These are phyloP conservation scores for Phrynocephalus vlangalii DNA, from an alignment of 2,797 vertebrate species.

Conservation along the genomic window DNA sequence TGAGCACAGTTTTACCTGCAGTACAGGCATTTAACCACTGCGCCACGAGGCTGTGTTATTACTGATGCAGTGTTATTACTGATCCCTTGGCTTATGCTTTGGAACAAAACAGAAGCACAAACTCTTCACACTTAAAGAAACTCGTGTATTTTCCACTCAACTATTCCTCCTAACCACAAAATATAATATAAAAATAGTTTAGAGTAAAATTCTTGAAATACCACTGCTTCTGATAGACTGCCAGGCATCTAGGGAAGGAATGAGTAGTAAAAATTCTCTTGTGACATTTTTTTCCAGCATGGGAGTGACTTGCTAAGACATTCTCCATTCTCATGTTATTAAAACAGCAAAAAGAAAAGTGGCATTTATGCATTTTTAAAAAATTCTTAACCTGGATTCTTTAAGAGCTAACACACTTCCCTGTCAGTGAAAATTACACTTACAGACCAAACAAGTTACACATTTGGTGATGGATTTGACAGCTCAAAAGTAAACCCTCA, in stretches of 20 bases:
- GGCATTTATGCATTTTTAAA: not conserved
- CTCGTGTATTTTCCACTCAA: not conserved
- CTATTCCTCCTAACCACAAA: not conserved
- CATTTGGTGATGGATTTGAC: not conserved
- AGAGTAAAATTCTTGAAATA: conserved; percentile 15
- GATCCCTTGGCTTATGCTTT: not conserved
- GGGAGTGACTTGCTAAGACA: not conserved
- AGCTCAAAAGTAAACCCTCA: conserved; percentile 1
- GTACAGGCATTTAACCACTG: no score
- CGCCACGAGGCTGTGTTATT: no score
- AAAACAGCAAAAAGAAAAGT: conserved; percentile 2
- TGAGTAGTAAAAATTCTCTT: not conserved
- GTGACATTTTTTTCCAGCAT: conserved; percentile 9
- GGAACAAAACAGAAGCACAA: not conserved
- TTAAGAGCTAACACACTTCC: conserved; percentile 6
- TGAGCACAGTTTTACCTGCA: no score
- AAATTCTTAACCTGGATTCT: not conserved
- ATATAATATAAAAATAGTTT: not conserved
- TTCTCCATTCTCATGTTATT: conserved; percentile 3
- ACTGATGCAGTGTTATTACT: no score
- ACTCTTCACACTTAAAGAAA: not conserved
- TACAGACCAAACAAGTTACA: conserved; percentile 6
- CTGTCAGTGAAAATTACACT: not conserved
- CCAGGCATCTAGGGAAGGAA: not conserved
- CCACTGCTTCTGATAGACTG: not conserved